These are phyloP conservation scores for Gastrophryne carolinensis DNA, from an alignment of 2,797 vertebrate species.

Conservation along the genomic window DNA sequence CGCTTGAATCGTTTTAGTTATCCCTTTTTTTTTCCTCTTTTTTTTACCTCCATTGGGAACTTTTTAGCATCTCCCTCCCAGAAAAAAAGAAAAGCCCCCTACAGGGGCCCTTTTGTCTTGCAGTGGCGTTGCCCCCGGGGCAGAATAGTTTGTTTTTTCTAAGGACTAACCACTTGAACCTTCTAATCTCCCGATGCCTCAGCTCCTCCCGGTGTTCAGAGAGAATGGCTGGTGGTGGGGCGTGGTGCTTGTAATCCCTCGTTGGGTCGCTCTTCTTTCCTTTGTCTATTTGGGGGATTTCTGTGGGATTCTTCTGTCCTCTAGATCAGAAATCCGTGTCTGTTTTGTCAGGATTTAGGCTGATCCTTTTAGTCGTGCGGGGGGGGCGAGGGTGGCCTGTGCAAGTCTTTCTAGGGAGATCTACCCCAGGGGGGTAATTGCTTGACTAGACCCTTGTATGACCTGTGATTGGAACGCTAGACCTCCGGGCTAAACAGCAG, in stretches of 20 bases:
- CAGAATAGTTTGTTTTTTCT: conserved; percentile 50
- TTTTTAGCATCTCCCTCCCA: neutral
- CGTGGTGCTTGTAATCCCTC: conserved; percentile 3
- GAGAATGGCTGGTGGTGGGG: neutral
- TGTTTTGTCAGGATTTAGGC: too few relatives aligned
- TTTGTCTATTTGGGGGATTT: neutral
- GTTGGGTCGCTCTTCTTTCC: neutral
- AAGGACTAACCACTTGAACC: conserved; percentile 41
- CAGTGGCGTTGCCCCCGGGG: neutral
- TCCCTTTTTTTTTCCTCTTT: neutral
- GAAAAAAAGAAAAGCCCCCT: neutral
- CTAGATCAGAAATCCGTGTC: too few relatives aligned
- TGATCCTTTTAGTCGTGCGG: too few relatives aligned
- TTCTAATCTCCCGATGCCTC: neutral
- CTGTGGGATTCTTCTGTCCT: neutral
- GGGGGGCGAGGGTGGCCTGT: too few relatives aligned
- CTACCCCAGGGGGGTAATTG: too few relatives aligned
- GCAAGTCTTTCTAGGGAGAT: too few relatives aligned
- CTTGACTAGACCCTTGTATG: too few relatives aligned
- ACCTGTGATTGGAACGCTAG: too few relatives aligned
- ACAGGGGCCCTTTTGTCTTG: conserved; percentile 3
- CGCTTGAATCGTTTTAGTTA: neutral
- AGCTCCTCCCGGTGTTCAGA: neutral
- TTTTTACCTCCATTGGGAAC: neutral
- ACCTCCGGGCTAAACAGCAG: too few relatives aligned